These are phyloP conservation scores for Muscidifurax raptorellus DNA, from an alignment of 1,140 invertebrate species.

Conservation along the genomic window DNA sequence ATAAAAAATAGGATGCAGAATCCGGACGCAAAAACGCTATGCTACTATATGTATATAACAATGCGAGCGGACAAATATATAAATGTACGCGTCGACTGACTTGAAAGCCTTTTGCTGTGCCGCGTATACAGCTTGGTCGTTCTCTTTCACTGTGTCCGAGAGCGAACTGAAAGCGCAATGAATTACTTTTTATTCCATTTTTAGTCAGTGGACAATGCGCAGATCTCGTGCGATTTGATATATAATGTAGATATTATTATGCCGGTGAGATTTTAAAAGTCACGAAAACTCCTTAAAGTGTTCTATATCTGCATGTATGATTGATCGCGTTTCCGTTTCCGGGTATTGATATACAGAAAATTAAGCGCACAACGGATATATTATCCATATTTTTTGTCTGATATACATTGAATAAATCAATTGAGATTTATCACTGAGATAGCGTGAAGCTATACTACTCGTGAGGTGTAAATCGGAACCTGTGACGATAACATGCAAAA, in stretches of 20 bases:
- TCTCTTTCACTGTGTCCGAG: background rate
- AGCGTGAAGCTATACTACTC: background rate
- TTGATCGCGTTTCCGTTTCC: background rate
- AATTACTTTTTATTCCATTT: background rate
- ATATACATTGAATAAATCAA: no score
- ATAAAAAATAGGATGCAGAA: conserved; percentile 55
- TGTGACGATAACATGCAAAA: background rate
- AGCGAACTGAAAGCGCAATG: background rate
- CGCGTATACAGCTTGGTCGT: background rate
- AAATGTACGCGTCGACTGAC: no score
- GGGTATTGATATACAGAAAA: background rate
- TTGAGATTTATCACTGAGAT: background rate
- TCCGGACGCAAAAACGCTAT: background rate
- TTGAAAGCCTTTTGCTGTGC: no score
- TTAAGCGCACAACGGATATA: background rate
- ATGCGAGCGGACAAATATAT: background rate
- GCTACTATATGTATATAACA: background rate
- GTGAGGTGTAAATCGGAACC: background rate
- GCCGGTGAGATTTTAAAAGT: background rate
- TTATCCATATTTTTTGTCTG: background rate
- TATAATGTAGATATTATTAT: no score
- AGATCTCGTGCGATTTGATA: background rate
- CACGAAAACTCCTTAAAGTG: background rate
- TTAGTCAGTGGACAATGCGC: background rate
- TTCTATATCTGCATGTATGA: background rate